Base-by-base conservation (phyloP, 2,113 vertebrate species). In the Chaetodon auriga region DNA sequence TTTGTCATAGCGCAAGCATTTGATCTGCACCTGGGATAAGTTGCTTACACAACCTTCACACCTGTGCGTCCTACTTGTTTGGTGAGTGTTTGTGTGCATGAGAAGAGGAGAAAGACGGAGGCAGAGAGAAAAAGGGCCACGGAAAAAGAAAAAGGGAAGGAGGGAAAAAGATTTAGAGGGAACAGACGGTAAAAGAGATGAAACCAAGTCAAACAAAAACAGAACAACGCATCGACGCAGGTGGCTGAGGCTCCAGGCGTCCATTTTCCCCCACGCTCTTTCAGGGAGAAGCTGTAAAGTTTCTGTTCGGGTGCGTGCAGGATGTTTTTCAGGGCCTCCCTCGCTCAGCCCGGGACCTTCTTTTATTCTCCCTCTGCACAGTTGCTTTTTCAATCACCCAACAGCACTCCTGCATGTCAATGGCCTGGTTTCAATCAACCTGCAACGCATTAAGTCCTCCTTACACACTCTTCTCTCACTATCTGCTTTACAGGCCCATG, bases 21-120 rank as follows among this genome's bases (percentile, higher is more conserved):
- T 74, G 70, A 78, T 89, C 77, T 81, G 90, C 91, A 92, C 89
- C 92, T 90, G 90, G 86, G 74, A 75, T 41, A 84, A 62, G 77
- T 63, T 54, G 78, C 88, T 91, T 90, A 74, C 85, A 89, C 87
- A 92, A 92, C 79, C 68, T 61, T 89, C 84, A 82, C 90, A 92
- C 87, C 91, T 92, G 88, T 81, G 68, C 41, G 78, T 66, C 80
- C 82, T 25, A 21, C 69, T 69, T 71, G 82, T 88, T 88, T 75
- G 46, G 71, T 53, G 76, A 11, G 4, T 78, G 35, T 23, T 2
- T 53, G 76, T 70, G 64, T 49, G 71, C 4, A 5, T 51, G 61
- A 75, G 21, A 62, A 21, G 21, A 46, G 62, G 3, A 81, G 45
- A 53, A 66, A 48, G 64, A 9, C n/a, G 43, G 54, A 79, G 45